phyloP scores from a whole-genome alignment of 1,140 invertebrate species.

The Mya arenaria region DNA sequence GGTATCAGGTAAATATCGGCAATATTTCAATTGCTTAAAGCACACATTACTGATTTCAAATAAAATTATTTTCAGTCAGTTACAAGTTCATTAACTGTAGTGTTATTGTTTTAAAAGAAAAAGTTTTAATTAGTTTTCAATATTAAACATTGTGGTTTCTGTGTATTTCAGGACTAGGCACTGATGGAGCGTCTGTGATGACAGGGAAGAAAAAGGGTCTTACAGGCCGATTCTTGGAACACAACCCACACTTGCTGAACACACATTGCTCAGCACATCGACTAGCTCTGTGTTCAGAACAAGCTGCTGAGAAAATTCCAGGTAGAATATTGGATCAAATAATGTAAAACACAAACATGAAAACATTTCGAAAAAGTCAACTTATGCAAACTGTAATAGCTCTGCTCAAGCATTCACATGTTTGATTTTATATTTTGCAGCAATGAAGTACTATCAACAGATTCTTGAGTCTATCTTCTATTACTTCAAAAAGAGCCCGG shows the following conservation, averaged over 20 bases:
- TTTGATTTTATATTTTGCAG: background rate
- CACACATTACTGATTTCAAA: too few species aligned
- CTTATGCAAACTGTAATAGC: too few species aligned
- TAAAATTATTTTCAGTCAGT: too few species aligned
- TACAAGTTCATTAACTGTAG: too few species aligned
- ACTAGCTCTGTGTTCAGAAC: background rate
- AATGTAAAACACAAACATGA: background rate
- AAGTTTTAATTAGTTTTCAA: background rate
- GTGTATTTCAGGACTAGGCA: slow-evolving; percentile 12
- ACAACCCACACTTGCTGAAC: slow-evolving; percentile 7
- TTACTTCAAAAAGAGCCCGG: slow-evolving; percentile 28
- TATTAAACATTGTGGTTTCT: background rate
- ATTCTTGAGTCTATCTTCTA: slow-evolving; percentile 2
- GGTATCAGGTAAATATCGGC: too few species aligned
- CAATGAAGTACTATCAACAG: slow-evolving; percentile 19
- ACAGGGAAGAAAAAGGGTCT: slow-evolving; percentile 16
- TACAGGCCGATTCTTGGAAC: background rate
- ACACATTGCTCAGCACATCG: slow-evolving; percentile 28
- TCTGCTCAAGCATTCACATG: too few species aligned
- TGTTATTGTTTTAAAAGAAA: background rate
- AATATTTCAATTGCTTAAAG: too few species aligned
- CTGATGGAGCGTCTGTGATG: slow-evolving; percentile 30
- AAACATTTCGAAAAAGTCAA: too few species aligned
- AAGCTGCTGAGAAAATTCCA: slow-evolving; percentile 24
- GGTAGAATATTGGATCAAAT: background rate